Percentiles rank a stretch among this genome's conserved stretches.
Evolutionary conservation across 1,140 invertebrate species (phyloP).

Genomic region (Daktulosphaira vitifoliae): DNA sequence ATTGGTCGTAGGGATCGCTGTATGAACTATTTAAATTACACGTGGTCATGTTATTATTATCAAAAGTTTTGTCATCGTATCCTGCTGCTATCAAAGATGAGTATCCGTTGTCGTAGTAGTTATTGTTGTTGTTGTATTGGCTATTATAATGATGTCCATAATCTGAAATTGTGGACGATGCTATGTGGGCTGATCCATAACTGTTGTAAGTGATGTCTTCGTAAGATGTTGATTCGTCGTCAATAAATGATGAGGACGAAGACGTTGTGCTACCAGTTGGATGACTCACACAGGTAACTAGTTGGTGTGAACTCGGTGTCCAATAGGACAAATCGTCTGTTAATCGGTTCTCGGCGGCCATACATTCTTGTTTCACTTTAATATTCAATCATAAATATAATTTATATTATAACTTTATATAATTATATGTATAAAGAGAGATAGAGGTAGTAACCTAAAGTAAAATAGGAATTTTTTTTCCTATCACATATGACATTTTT

Average conservation of each 20-base stretch:
- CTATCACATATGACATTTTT: too few relatives aligned
- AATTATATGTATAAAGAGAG: too few relatives aligned
- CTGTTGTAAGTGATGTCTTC: slow-evolving; percentile 19
- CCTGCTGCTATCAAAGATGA: not conserved
- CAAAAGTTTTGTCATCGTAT: slow-evolving; percentile 13
- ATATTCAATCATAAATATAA: too few relatives aligned
- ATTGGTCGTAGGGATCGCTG: not conserved
- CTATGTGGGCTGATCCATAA: not conserved
- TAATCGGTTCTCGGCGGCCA: not conserved
- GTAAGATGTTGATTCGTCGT: slow-evolving; percentile 26
- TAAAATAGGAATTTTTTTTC: too few relatives aligned
- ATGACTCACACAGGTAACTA: slow-evolving; percentile 5
- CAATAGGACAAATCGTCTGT: slow-evolving; percentile 2
- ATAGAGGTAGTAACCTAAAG: too few relatives aligned
- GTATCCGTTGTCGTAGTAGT: not conserved
- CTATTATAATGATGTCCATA: not conserved
- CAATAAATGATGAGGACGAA: slow-evolving; percentile 9
- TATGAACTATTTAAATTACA: slow-evolving; percentile 16
- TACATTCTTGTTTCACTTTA: slow-evolving; percentile 10
- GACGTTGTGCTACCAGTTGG: slow-evolving; percentile 9
- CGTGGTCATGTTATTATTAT: slow-evolving; percentile 13
- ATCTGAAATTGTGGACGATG: not conserved
- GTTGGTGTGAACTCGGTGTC: not conserved
- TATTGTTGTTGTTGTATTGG: not conserved
- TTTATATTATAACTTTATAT: too few relatives aligned